Percentiles rank a stretch among this genome's conserved stretches.
Evolutionary conservation across 2,888 invertebrate genomes (phyloP).

Genomic region (Eumerus sabulonum): DNA sequence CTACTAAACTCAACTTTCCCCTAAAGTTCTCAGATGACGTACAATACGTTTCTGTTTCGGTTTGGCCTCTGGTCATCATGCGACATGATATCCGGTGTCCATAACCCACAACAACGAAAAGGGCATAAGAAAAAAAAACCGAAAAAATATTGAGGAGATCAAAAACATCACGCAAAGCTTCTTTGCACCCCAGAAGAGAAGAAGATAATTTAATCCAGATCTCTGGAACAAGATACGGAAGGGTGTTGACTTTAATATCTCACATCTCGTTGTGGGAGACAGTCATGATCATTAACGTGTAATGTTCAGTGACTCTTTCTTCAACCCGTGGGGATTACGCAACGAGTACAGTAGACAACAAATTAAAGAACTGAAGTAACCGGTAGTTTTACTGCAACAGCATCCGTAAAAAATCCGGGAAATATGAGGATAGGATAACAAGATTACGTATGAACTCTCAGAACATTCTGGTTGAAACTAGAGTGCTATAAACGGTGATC

Average conservation of each 20-base stretch:
- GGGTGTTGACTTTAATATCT: constrained; percentile 38
- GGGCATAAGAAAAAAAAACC: constrained; percentile 1
- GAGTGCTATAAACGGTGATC: too few species aligned
- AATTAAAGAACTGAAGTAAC: constrained; percentile 1
- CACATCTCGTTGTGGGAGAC: constrained; percentile 10
- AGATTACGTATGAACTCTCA: too few species aligned
- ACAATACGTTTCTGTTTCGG: too few species aligned
- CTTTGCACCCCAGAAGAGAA: constrained; percentile 35
- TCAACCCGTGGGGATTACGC: too few species aligned
- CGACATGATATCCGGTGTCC: not conserved
- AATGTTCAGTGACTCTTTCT: constrained; percentile 25
- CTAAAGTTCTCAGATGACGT: not conserved
- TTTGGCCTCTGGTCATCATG: not conserved
- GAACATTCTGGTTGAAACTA: too few species aligned
- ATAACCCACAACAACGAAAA: constrained; percentile 20
- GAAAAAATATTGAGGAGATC: constrained; percentile 11
- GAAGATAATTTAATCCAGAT: constrained; percentile 53
- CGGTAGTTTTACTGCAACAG: not conserved
- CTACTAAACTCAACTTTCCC: not conserved
- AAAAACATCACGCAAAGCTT: constrained; percentile 38
- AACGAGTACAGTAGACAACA: too few species aligned
- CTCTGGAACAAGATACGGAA: constrained; percentile 39
- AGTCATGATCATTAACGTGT: constrained; percentile 26
- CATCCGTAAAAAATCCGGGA: too few species aligned
- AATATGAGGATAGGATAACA: too few species aligned